Evolutionary conservation across 1,140 invertebrate genomes (phyloP).

Genomic region (Calliopsis andreniformis): DNA sequence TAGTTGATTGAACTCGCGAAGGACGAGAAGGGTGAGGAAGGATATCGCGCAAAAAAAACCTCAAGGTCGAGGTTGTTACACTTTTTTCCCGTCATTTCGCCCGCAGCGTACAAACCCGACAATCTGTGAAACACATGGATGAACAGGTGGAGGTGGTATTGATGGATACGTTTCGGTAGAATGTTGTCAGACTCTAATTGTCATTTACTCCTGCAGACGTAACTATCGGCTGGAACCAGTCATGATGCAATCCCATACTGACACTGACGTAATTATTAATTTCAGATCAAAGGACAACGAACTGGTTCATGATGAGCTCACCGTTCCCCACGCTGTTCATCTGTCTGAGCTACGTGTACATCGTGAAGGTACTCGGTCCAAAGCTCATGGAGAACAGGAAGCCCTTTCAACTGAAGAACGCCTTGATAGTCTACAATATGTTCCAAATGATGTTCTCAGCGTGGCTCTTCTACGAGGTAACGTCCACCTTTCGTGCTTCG

Average conservation of each 20-base stretch:
- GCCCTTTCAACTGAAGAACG: slow-evolving; percentile 89
- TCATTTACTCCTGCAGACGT: no score
- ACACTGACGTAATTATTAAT: slow-evolving; percentile 50
- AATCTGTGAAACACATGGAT: no score
- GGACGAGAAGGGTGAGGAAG: slow-evolving; percentile 30
- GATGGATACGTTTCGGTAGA: no score
- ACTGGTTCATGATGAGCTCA: slow-evolving; percentile 92
- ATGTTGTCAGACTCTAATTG: no score
- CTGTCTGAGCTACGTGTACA: slow-evolving; percentile 88
- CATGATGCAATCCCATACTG: no score
- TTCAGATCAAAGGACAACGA: slow-evolving; percentile 89
- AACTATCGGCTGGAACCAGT: no score
- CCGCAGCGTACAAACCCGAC: no score
- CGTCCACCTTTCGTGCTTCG: slow-evolving; percentile 13
- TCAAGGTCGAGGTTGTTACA: slow-evolving; percentile 28
- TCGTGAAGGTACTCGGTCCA: slow-evolving; percentile 90
- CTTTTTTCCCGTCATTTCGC: slow-evolving; percentile 36
- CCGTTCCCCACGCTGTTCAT: slow-evolving; percentile 91
- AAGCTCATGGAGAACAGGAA: slow-evolving; percentile 93
- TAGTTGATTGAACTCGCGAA: slow-evolving; percentile 54
- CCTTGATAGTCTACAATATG: slow-evolving; percentile 92
- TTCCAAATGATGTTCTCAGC: slow-evolving; percentile 91
- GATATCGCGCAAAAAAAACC: background rate
- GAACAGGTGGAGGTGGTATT: no score
- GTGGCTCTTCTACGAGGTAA: slow-evolving; percentile 92